These are phyloP conservation scores for Holothuria leucospilota DNA, from an alignment of 53 echinoderm and acorn worm genomes.

Conservation along the genomic window DNA sequence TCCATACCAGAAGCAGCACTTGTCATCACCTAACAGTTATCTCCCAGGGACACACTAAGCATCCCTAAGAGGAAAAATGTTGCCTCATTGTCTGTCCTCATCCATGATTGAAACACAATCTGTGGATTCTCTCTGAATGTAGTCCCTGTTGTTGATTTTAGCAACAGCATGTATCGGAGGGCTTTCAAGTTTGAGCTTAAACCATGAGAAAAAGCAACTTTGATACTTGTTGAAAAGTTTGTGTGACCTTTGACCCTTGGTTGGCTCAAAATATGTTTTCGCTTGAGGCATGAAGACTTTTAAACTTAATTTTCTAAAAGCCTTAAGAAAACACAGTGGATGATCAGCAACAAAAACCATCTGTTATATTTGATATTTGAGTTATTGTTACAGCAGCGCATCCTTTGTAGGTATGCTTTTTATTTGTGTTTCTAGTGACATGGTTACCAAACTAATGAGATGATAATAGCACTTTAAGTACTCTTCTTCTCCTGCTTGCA, in stretches of 20 bases:
- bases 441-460: not conserved
- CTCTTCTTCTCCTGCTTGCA: not conserved
- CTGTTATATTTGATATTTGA: conserved; percentile 20
- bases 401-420: conserved; percentile 13
- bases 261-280: conserved; percentile 41
- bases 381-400: conserved; percentile 26
- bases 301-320: conserved; percentile 4
- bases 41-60: too few species aligned
- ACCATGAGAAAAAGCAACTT: not conserved
- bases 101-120: conserved; percentile 35
- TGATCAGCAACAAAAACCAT: conserved; percentile 42
- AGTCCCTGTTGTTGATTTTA: conserved; percentile 9
- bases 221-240: conserved; percentile 17
- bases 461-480: conserved; percentile 35
- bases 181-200: not conserved
- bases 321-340: conserved; percentile 1
- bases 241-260: conserved; percentile 16
- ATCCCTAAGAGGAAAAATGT: not conserved
- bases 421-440: conserved; percentile 35
- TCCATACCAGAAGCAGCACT: too few species aligned
- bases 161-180: conserved; percentile 5
- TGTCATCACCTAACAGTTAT: too few species aligned
- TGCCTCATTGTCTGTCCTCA: not conserved
- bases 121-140: conserved; percentile 7
- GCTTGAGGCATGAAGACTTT: conserved; percentile 31